Evolutionary conservation across 2,888 invertebrate species (phyloP).

Genomic region (Synanthedon formicaeformis): DNA sequence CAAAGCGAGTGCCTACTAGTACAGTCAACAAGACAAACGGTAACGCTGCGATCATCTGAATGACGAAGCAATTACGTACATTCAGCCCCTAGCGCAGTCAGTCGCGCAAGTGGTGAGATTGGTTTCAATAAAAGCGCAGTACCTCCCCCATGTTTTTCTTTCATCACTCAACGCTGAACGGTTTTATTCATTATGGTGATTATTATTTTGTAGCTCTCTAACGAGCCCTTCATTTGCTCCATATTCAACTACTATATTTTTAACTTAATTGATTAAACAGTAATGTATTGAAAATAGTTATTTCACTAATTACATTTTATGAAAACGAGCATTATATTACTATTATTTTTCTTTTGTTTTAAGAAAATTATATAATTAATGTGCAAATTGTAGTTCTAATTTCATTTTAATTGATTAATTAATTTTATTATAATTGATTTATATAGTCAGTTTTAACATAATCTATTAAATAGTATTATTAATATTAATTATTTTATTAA

Average conservation of each 20-base stretch:
- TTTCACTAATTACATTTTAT: too few species aligned
- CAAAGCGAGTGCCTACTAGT: constrained; percentile 49
- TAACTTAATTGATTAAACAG: too few species aligned
- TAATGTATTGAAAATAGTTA: too few species aligned
- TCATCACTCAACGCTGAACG: constrained; percentile 60
- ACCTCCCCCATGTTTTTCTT: constrained; percentile 66
- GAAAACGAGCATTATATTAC: too few species aligned
- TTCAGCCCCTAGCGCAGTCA: constrained; percentile 56
- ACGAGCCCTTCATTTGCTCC: constrained; percentile 6
- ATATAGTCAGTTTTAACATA: too few species aligned
- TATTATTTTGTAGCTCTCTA: constrained; percentile 2
- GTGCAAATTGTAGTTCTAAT: too few species aligned
- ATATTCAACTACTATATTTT: neutral
- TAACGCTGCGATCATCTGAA: constrained; percentile 61
- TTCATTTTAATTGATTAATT: too few species aligned
- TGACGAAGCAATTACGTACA: constrained; percentile 66
- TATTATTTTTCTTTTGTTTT: too few species aligned
- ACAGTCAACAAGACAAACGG: constrained; percentile 62
- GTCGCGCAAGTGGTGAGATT: constrained; percentile 64
- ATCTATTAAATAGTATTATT: too few species aligned
- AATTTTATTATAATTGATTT: too few species aligned
- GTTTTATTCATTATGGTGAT: constrained; percentile 34
- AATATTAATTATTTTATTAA: too few species aligned
- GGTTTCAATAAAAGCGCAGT: constrained; percentile 68
- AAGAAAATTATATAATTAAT: too few species aligned